These are phyloP conservation scores for Synergus itoensis DNA, from an alignment of 2,888 invertebrate species.

Conservation along the genomic window DNA sequence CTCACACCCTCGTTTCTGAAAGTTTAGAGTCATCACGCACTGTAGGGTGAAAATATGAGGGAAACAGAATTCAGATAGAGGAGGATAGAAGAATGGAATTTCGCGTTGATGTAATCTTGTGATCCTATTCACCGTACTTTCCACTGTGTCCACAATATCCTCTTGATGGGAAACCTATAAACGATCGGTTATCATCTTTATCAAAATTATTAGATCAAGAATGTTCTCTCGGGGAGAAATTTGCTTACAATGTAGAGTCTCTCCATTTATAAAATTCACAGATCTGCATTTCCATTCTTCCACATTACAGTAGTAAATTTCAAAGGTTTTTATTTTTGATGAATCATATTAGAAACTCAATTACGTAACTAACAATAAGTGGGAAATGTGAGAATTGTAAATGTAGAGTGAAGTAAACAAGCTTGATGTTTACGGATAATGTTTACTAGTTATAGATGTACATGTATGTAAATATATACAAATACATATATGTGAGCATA, in stretches of 20 bases:
- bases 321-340: background rate
- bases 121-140: background rate
- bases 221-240: background rate
- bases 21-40: constrained; percentile 33
- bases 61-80: background rate
- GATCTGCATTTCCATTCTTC: background rate
- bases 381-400: background rate
- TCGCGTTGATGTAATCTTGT: background rate
- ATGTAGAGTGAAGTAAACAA: background rate
- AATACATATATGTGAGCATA: background rate
- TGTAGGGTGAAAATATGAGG: background rate
- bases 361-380: background rate
- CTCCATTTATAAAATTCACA: background rate
- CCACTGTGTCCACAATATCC: background rate
- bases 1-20: constrained; percentile 34
- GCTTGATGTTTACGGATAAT: background rate
- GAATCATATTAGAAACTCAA: background rate
- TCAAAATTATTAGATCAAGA: background rate
- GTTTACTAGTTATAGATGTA: background rate
- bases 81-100: background rate
- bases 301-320: background rate
- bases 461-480: background rate
- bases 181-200: background rate
- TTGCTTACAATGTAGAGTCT: background rate
- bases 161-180: background rate